Evolutionary conservation across 2,888 invertebrate species (phyloP).

Genomic region (Allolobophora icterica): DNA sequence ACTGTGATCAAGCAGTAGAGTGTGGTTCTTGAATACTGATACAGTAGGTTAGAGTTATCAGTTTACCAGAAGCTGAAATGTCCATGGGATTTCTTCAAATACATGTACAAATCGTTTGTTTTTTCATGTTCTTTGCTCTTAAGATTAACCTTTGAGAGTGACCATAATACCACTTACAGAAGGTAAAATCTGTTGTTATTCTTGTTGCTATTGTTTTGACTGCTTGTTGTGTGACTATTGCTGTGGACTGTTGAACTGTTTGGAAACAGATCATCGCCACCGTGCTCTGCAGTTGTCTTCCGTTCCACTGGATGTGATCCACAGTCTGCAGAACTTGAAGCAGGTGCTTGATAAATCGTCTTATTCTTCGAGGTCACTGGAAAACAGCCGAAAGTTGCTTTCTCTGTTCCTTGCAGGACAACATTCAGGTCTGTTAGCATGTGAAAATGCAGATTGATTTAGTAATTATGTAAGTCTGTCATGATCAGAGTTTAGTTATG

Average conservation of each 20-base stretch:
- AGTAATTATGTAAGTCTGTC: no score
- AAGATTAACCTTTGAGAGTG: neutral
- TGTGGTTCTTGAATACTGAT: no score
- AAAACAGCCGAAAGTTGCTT: constrained; percentile 61
- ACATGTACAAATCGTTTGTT: neutral
- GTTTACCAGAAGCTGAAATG: neutral
- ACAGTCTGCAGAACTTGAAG: constrained; percentile 56
- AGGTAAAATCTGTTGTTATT: neutral
- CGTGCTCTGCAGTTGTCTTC: constrained; percentile 54
- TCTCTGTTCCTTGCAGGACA: constrained; percentile 62
- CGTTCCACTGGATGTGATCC: constrained; percentile 61
- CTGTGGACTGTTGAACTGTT: neutral
- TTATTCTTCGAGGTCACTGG: constrained; percentile 59
- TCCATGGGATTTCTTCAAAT: neutral
- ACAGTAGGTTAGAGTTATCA: neutral
- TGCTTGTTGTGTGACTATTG: neutral
- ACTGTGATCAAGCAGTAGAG: neutral
- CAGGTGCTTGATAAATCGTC: constrained; percentile 55
- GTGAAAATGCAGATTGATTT: no score
- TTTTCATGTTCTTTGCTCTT: neutral
- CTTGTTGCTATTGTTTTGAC: neutral
- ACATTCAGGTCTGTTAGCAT: constrained; percentile 52
- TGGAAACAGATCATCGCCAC: neutral
- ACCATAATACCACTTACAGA: neutral
- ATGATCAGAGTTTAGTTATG: no score